These are phyloP conservation scores for Montipora capricornis DNA, from an alignment of 64 coral and sea anemone genomes.

Conservation along the genomic window DNA sequence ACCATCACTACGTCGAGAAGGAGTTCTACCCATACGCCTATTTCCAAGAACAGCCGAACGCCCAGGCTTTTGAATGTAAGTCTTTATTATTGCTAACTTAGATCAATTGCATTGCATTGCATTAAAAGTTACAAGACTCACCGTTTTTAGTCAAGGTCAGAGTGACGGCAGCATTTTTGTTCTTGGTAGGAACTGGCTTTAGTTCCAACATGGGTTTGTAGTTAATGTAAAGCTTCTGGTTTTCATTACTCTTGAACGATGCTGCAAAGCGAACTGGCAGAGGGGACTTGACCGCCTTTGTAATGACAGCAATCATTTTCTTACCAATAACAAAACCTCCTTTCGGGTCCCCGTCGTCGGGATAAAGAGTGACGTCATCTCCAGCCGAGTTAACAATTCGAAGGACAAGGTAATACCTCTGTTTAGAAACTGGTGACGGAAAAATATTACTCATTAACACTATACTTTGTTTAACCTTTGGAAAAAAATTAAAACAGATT, in stretches of 20 bases:
- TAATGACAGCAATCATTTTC: constrained; percentile 41
- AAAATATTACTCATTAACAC: neutral
- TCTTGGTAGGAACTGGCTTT: constrained; percentile 53
- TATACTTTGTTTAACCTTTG: neutral
- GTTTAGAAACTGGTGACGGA: constrained; percentile 12
- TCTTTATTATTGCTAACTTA: no score
- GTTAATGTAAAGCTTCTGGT: constrained; percentile 73
- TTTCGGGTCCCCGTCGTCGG: constrained; percentile 23
- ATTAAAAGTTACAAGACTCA: neutral
- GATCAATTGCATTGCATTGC: no score
- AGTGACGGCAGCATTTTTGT: constrained; percentile 26
- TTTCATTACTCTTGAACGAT: constrained; percentile 4
- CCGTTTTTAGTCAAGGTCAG: constrained; percentile 50
- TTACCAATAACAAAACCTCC: constrained; percentile 38
- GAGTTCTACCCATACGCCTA: no score
- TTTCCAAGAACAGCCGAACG: no score
- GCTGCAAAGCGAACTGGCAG: constrained; percentile 57
- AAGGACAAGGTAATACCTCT: constrained; percentile 27
- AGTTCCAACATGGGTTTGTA: constrained; percentile 48
- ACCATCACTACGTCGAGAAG: no score
- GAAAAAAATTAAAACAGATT: no score
- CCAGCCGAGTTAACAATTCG: constrained; percentile 40
- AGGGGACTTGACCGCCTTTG: constrained; percentile 64
- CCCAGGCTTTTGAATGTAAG: no score
- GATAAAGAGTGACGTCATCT: neutral